Conservation (phyloP, 2,797 vertebrate species). For the Coccyzus lansbergi region DNA sequence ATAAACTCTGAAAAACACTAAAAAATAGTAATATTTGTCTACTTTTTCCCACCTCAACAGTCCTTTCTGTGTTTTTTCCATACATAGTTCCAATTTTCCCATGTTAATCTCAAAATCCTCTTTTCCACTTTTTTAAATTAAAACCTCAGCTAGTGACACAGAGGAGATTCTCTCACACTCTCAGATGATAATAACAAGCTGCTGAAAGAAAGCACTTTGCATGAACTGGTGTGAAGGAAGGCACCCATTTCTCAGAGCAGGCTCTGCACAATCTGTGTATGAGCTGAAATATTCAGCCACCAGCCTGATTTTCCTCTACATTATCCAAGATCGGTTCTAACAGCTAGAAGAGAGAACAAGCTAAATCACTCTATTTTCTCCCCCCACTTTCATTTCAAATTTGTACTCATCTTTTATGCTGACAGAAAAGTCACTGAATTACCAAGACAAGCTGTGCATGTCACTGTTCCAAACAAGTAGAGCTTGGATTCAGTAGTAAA, state of each 20-base stretch:
- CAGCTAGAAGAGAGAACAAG: not conserved
- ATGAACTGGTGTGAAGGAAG: not conserved
- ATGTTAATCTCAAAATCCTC: constrained; percentile 1
- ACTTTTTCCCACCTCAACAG: constrained; percentile 1
- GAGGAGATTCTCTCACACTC: not conserved
- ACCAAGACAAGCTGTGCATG: fast-evolving
- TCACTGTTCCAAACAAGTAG: not conserved
- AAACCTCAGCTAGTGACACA: not conserved
- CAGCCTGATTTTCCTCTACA: not conserved
- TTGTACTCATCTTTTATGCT: not conserved
- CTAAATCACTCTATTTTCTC: not conserved
- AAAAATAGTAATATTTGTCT: not conserved
- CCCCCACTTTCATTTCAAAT: not conserved
- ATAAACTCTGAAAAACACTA: not conserved
- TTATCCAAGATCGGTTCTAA: not conserved
- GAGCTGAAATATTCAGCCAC: not conserved
- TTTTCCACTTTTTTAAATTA: not conserved
- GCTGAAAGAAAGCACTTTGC: not conserved
- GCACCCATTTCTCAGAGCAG: fast-evolving
- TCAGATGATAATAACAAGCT: not conserved
- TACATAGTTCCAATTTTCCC: not conserved
- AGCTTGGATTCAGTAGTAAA: not conserved
- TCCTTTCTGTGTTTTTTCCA: not conserved
- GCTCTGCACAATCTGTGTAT: fast-evolving
- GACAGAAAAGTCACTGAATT: not conserved